Evolutionary conservation across 2,797 vertebrate species (phyloP).

Genomic region (Choloepus didactylus): DNA sequence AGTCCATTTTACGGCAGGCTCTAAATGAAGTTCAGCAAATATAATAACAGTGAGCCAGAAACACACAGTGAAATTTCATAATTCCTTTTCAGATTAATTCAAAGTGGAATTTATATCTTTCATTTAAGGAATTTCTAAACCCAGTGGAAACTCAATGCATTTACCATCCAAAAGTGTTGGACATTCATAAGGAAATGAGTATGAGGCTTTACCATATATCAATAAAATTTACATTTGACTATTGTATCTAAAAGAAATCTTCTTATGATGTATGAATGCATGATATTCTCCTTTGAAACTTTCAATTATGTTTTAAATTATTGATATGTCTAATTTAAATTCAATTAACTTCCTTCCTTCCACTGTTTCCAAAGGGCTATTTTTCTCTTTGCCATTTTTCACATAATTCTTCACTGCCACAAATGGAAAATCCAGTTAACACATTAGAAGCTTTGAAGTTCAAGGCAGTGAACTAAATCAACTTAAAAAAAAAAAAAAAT

Average conservation of each 20-base stretch:
- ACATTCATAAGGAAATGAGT: slow-evolving; percentile 62
- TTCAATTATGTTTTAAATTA: slow-evolving; percentile 75
- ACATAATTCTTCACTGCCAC: slow-evolving; percentile 61
- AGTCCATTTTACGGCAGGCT: background rate
- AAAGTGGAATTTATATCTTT: slow-evolving; percentile 51
- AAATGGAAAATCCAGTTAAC: slow-evolving; percentile 67
- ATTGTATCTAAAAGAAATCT: slow-evolving; percentile 57
- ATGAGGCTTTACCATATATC: slow-evolving; percentile 48
- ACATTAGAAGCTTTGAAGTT: slow-evolving; percentile 15
- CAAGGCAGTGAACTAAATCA: slow-evolving; percentile 16
- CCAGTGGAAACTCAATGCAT: slow-evolving; percentile 14
- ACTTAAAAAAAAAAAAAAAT: background rate
- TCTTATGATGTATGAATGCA: slow-evolving; percentile 41
- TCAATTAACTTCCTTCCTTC: slow-evolving; percentile 67
- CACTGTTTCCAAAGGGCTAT: slow-evolving; percentile 55
- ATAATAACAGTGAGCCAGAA: slow-evolving; percentile 29
- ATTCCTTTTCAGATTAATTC: slow-evolving; percentile 57
- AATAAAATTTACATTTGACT: slow-evolving; percentile 34
- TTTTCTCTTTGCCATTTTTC: slow-evolving; percentile 50
- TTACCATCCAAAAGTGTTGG: slow-evolving; percentile 38
- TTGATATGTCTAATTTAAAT: slow-evolving; percentile 72
- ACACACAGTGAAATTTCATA: slow-evolving; percentile 36
- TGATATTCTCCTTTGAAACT: slow-evolving; percentile 35
- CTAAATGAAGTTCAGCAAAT: slow-evolving; percentile 2
- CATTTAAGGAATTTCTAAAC: slow-evolving; percentile 46